Evolutionary conservation across 2,113 vertebrate species (phyloP), one percentile per base, ranked within the genome.

Genomic region (Oryzias curvinotus): DNA sequence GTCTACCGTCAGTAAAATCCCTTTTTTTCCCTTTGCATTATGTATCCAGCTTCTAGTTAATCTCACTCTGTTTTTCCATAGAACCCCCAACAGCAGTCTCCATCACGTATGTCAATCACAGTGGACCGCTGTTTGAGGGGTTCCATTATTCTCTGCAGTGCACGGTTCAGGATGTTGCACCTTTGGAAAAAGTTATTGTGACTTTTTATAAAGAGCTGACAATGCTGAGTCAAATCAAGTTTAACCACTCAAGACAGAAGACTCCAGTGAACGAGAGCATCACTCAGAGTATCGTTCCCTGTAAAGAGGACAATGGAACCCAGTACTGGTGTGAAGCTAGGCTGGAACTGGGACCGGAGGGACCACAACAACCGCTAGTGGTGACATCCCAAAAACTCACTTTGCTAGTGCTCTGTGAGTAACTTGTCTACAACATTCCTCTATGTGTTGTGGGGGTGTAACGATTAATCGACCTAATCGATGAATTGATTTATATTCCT

Each of bases 61-160:
- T n/a, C 14, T 26, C 18, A 30, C 16, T 1, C 17, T 53, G 10
- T 28, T 1, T 51, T 46, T 71, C 45, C 53, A 68, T 71, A 91
- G 90, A 89, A 36, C 77, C 68, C 80, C 90, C 90, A 52, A 71
- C 81, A 1, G 67, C 8, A 3, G 87, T 91, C 5, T 78, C 82
- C 50, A 51, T 89, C 60, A 76, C 26, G 57, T 51, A 78, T 5
- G 19, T 30, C 1, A 75, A 80, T 30, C 83, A 78, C 52, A 48
- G 55, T 0, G 87, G 71, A 16, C 59, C 85, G 7, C 25, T 84
- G 62, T 12, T 65, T 0, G 88, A 85, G 61, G 80, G 70, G 0
- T 0, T 45, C 1, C 54, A 15, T 36, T 72, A 89, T 67, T 54
- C 56, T 10, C 57, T 93, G 44, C n/a, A 7, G 62, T 94, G 93